phyloP scores from a whole-genome alignment of 2,888 invertebrate species.

The Rhingia campestris region DNA sequence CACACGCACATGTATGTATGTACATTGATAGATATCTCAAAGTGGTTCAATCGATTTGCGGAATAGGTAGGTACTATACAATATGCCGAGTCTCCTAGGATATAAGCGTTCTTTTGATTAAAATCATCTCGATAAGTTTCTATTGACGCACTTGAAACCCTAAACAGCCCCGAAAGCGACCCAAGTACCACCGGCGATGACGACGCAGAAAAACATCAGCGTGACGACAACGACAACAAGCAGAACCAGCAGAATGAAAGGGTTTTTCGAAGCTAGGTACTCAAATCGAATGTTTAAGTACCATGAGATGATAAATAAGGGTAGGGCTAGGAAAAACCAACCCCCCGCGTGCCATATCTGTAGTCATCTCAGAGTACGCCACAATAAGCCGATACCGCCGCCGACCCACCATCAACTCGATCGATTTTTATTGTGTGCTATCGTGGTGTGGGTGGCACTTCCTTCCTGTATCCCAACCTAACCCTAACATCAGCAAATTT shows the following conservation, averaged over 20 bases:
- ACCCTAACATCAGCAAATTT: conserved; percentile 39
- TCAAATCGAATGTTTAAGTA: conserved; percentile 70
- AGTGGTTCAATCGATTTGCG: conserved; percentile 46
- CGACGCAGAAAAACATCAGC: neutral
- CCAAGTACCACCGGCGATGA: conserved; percentile 1
- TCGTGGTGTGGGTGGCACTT: conserved; percentile 42
- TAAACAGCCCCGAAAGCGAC: conserved; percentile 34
- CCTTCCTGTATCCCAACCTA: neutral
- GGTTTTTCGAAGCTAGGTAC: conserved; percentile 52
- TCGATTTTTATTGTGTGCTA: conserved; percentile 73
- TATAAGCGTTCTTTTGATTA: conserved; percentile 68
- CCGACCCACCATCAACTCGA: conserved; percentile 58
- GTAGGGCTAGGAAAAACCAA: neutral
- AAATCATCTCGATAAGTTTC: conserved; percentile 70
- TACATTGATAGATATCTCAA: neutral
- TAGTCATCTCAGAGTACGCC: conserved; percentile 27
- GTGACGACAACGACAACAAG: conserved; percentile 29
- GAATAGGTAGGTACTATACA: conserved; percentile 19
- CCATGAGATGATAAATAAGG: conserved; percentile 60
- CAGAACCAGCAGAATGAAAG: conserved; percentile 58
- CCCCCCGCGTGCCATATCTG: conserved; percentile 30
- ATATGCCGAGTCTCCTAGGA: conserved; percentile 19
- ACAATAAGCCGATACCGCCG: conserved; percentile 14
- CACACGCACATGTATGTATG: conserved; percentile 26
- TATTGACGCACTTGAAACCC: conserved; percentile 60